Evolutionary conservation across 2,888 invertebrate species (phyloP), one percentile per base, ranked within the genome.

Genomic region (Rapana venosa): DNA sequence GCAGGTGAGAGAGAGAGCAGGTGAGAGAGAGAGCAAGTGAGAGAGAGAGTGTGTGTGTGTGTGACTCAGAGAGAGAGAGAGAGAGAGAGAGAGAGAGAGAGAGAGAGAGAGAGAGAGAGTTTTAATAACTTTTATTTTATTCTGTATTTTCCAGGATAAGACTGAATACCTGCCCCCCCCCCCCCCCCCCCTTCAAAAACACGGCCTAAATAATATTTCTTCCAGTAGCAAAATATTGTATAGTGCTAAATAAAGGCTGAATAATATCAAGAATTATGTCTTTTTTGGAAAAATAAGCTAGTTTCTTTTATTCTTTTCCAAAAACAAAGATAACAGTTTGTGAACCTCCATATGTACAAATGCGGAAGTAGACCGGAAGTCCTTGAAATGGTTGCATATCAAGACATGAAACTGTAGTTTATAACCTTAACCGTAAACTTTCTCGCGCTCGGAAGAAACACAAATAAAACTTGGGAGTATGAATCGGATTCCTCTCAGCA

Each of bases 351-450:
- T 5, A 1, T 79, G 35, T 83, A n/a, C 58, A 77, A 90, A 83
- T 70, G 88, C 79, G 89, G 84, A 61, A 89, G 79, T 77, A 58
- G 4, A 74, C 86, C 90, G 79, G 90, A 90, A 88, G 88, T 88
- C n/a, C 36, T 8, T 5, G 47, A n/a, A 47, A 47, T 47, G 4
- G 47, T 61, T 61, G 15, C 15, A 2, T 26, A n/a, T 30, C 74
- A 81, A 81, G 32, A 81, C 81, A 36, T 36, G 35, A 20, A 35
- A 32, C 5, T 77, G n/a, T n/a, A 26, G 61, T 22, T 61, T 61
- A 61, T 61, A 61, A 61, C 20, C 61, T 15, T 61, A 15, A 61
- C 20, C 61, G 22, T 15, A 61, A 61, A 61, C 4, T 8, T 22
- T 15, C 61, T 61, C 13, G 61, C 20, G 22, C 13, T 47, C 47